Base-by-base conservation (phyloP, 2,797 vertebrate genomes). In the Coilia nasus region DNA sequence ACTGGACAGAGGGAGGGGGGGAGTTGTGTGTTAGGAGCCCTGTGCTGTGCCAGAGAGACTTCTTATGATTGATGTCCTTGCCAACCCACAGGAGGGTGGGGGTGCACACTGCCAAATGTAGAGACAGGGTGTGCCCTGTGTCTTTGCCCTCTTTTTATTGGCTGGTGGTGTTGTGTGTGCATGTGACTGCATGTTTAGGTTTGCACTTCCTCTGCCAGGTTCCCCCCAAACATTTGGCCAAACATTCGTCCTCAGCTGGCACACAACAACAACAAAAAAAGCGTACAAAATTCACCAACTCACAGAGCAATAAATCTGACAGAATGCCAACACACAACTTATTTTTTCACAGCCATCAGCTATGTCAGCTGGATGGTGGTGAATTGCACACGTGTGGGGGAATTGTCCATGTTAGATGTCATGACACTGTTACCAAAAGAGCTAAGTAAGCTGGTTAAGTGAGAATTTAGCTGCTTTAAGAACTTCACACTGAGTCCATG, bases 121-220 rank as follows among this genome's bases (percentile, higher is more conserved):
- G 86, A 89, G 85, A 78, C 83, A 88, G 81, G 82, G 82, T 86
- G 87, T 87, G 86, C 81, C 62, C 44, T 78, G 71, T 78, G 91
- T 91, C 87, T 89, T 87, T 86, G 82, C 88, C 88, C 89, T 88
- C 31, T 28, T 67, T 59, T 14, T 81, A 47, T 84, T 85, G 91
- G 83, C 91, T 94, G 92, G 91, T 92, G 41, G 91, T 92, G 93
- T 93, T 93, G 90, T 78, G 71, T 44, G 19, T 78, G 31, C 71
- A 78, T 78, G 71, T 78, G 71, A 78, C 35, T 78, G 35, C 71
- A 78, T 78, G 71, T 78, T 78, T 78, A n/a, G 31, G 35, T 21
- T 78, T 78, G 67, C 15, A 75, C 67, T 35, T 75, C 28, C 83
- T 87, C 88, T 90, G 93, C 93, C 91, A 92, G 87, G 86, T 60